These are phyloP conservation scores for Nycticorax nycticorax DNA, from an alignment of 2,113 vertebrate species.

Conservation along the genomic window DNA sequence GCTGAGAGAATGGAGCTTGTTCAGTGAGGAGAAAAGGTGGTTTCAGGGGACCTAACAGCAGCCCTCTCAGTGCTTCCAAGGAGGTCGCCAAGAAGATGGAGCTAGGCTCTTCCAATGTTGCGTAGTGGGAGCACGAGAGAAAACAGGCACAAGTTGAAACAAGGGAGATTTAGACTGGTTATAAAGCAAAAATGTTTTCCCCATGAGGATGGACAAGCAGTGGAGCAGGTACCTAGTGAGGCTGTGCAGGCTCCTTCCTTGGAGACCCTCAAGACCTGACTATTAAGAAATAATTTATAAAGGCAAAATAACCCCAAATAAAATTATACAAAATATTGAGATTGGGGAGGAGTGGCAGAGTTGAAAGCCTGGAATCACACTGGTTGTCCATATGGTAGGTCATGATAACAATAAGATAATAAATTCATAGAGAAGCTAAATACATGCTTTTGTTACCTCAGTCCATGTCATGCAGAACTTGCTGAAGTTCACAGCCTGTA, in stretches of 20 bases:
- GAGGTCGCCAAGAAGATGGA: not conserved
- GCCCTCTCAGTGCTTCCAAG: not conserved
- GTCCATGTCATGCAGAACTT: not conserved
- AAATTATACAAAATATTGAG: not conserved
- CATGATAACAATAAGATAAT: not conserved
- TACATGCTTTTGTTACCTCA: not conserved
- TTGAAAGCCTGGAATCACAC: not conserved
- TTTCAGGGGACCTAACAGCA: not conserved
- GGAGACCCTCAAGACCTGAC: not conserved
- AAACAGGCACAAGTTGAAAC: not conserved
- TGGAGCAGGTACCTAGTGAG: not conserved
- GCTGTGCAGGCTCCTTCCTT: not conserved
- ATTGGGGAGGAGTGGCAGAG: accelerated
- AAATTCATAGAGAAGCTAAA: not conserved
- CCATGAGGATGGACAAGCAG: not conserved
- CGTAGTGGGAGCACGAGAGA: not conserved
- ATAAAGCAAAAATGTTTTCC: not conserved
- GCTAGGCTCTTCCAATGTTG: not conserved
- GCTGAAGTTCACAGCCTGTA: not conserved
- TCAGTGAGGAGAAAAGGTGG: not conserved
- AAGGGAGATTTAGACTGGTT: not conserved
- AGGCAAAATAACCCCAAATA: not conserved
- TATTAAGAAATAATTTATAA: not conserved
- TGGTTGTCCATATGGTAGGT: not conserved
- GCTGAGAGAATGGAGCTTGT: not conserved